Conservation (phyloP, 53 echinoderm and acorn worm species). For the Antedon mediterranea region DNA sequence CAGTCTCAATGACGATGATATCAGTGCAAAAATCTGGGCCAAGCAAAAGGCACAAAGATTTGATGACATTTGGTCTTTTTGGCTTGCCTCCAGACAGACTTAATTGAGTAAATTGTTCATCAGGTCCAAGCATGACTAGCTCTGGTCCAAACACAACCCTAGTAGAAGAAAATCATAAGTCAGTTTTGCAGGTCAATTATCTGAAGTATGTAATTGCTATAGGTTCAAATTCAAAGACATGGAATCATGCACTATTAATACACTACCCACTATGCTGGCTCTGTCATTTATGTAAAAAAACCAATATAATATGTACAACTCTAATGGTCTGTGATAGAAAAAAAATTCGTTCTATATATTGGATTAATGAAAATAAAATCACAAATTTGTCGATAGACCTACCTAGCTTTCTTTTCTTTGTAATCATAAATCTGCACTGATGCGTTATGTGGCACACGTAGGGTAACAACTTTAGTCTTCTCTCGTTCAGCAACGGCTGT, state of each 20-base stretch:
- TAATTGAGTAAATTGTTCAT: constrained; percentile 98
- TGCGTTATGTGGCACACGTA: constrained; percentile 85
- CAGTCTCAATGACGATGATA: constrained; percentile 97
- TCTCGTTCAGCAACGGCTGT: constrained; percentile 30
- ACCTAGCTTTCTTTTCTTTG: constrained; percentile 99
- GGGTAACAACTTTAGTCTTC: constrained; percentile 54
- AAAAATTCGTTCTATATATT: too few species aligned
- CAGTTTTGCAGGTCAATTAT: too few species aligned
- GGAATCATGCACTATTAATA: too few species aligned
- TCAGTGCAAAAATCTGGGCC: constrained; percentile 99
- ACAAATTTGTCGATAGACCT: not conserved
- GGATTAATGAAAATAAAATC: too few species aligned
- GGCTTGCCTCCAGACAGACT: constrained; percentile 95
- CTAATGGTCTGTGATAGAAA: too few species aligned
- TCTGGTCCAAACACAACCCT: constrained; percentile 98
- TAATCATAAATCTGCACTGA: constrained; percentile 97
- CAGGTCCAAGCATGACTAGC: constrained; percentile 96
- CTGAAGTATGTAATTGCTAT: too few species aligned
- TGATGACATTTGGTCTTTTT: constrained; percentile 98
- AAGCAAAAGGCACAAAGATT: constrained; percentile 79
- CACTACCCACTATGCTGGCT: too few species aligned
- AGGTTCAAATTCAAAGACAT: too few species aligned
- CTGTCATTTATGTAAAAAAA: too few species aligned
- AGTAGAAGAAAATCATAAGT: too few species aligned
- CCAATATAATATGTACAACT: too few species aligned